phyloP scores from a whole-genome alignment of 2,888 invertebrate species.

The Eupithecia centaureata region DNA sequence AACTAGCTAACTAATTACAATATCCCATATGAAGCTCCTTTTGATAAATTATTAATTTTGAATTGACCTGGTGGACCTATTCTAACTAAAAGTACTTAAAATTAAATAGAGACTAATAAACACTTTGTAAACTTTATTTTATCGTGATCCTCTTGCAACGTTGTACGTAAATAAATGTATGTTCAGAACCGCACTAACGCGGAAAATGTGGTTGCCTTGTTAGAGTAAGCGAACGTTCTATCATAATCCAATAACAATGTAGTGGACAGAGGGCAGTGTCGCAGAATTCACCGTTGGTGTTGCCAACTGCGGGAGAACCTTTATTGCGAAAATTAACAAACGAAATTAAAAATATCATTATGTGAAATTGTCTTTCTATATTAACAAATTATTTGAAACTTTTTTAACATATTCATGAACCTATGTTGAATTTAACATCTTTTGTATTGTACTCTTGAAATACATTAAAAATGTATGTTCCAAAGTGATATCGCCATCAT shows the following conservation, averaged over 20 bases:
- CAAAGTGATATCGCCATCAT: neutral
- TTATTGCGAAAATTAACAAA: neutral
- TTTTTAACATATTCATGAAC: neutral
- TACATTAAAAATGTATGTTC: neutral
- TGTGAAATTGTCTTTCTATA: neutral
- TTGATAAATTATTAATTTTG: neutral
- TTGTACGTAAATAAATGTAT: neutral
- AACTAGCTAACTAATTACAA: neutral
- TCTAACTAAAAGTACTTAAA: neutral
- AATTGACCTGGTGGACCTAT: neutral
- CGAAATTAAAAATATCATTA: neutral
- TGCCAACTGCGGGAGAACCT: neutral
- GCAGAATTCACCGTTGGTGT: slow-evolving; percentile 64
- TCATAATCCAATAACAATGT: slow-evolving; percentile 41
- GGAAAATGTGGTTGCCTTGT: slow-evolving; percentile 15
- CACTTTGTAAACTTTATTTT: neutral
- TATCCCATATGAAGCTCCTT: neutral
- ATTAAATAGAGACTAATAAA: neutral
- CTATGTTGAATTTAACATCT: neutral
- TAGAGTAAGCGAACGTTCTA: slow-evolving; percentile 31
- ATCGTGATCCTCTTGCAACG: neutral
- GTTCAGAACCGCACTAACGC: slow-evolving; percentile 10
- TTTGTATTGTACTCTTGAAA: neutral
- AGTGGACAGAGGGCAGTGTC: slow-evolving; percentile 78
- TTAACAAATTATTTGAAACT: neutral